Percentiles rank a stretch among this genome's conserved stretches.
Evolutionary conservation across 2,888 invertebrate species (phyloP).

Genomic region (Macrosiphum euphorbiae): DNA sequence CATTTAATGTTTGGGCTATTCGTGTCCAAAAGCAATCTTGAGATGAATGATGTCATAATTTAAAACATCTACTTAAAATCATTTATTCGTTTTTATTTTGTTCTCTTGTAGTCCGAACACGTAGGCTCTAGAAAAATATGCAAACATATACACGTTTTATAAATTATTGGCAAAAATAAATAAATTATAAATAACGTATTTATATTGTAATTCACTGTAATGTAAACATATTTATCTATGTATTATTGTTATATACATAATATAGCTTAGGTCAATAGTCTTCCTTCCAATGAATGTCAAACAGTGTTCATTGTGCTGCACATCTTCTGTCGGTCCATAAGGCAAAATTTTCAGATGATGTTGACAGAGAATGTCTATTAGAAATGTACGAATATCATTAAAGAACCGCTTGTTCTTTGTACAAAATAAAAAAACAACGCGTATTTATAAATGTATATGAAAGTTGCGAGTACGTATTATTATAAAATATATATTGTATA

Average conservation of each 20-base stretch:
- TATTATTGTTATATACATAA: not conserved
- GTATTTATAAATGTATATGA: not conserved
- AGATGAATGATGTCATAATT: constrained; percentile 39
- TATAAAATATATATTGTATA: not conserved
- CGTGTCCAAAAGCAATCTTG: constrained; percentile 57
- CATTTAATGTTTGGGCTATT: constrained; percentile 29
- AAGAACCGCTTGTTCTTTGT: not conserved
- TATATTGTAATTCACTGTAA: not conserved
- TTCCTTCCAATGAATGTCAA: constrained; percentile 21
- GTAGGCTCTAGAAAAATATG: not conserved
- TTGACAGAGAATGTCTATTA: constrained; percentile 15
- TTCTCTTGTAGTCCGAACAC: not conserved
- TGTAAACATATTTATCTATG: not conserved
- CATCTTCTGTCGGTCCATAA: constrained; percentile 29
- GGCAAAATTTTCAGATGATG: constrained; percentile 6
- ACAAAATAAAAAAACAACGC: not conserved
- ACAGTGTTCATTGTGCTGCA: constrained; percentile 37
- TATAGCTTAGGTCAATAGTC: constrained; percentile 23
- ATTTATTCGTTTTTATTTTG: not conserved
- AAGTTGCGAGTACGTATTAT: not conserved
- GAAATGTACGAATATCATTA: constrained; percentile 39
- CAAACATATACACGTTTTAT: not conserved
- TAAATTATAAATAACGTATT: not conserved
- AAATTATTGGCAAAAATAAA: constrained; percentile 11
- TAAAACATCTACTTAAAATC: not conserved